These are phyloP conservation scores for Helicoverpa armigera DNA, from an alignment of 1,140 invertebrate species.

Conservation along the genomic window DNA sequence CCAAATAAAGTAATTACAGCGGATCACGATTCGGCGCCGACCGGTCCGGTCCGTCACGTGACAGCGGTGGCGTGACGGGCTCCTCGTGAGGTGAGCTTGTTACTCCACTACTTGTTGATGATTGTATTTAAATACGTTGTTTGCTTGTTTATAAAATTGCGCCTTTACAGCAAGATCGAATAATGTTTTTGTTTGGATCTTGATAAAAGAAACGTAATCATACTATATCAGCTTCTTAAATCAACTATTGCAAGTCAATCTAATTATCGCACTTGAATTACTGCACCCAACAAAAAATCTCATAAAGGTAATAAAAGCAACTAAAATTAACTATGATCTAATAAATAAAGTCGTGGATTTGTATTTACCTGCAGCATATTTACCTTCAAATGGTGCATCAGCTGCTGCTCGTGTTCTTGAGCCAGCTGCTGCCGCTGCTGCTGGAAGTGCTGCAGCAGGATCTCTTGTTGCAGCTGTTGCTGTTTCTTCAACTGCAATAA, in stretches of 20 bases:
- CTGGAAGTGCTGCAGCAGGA: conserved; percentile 95
- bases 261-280: background rate
- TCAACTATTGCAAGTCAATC: background rate
- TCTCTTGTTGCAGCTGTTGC: conserved; percentile 96
- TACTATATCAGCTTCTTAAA: background rate
- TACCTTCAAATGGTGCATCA: conserved; percentile 95
- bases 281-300: background rate
- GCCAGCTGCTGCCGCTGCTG: conserved; percentile 95
- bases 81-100: background rate
- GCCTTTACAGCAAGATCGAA: background rate
- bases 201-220: background rate
- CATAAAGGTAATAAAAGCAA: background rate
- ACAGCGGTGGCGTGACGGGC: conserved; percentile 2
- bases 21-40: conserved; percentile 8
- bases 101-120: conserved; percentile 1
- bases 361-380: conserved; percentile 58
- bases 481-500: conserved; percentile 94
- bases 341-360: conserved; percentile 39
- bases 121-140: conserved; percentile 28
- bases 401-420: conserved; percentile 95
- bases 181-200: background rate
- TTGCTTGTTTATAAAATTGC: background rate
- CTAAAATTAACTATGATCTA: conserved; percentile 23
- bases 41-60: conserved; percentile 23
- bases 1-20: conserved; percentile 34